A percentile compares a stretch with the other conserved stretches of the same genome.
Evolutionary conservation across 2,113 vertebrate species (phyloP).

Genomic region (Tursiops truncatus): DNA sequence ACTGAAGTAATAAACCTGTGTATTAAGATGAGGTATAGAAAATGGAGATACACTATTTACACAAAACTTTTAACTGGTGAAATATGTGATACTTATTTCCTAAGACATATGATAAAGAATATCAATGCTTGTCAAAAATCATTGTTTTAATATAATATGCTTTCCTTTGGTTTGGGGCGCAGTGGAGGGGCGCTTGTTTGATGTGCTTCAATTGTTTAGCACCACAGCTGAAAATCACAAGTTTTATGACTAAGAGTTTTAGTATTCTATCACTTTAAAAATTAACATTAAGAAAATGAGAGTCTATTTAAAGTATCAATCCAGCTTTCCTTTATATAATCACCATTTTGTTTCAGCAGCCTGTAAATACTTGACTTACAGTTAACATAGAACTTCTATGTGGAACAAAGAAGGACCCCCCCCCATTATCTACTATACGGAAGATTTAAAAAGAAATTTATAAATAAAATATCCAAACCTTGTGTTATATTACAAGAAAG

Average conservation of each 20-base stretch:
- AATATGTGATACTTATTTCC: neutral
- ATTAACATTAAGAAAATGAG: neutral
- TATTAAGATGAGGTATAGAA: slow-evolving; percentile 42
- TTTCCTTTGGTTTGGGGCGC: neutral
- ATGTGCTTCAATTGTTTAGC: neutral
- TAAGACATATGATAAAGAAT: neutral
- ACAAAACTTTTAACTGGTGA: neutral
- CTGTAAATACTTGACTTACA: neutral
- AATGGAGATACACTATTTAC: neutral
- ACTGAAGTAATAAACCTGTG: slow-evolving; percentile 68
- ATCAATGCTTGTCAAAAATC: neutral
- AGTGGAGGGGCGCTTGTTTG: rapidly evolving
- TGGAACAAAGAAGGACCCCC: neutral
- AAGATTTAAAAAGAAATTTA: neutral
- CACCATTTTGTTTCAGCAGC: neutral
- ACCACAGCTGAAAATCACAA: neutral
- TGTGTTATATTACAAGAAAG: neutral
- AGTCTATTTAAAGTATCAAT: neutral
- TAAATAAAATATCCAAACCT: neutral
- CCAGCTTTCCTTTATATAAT: neutral
- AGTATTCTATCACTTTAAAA: slow-evolving; percentile 11
- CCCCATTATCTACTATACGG: neutral
- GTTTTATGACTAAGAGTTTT: neutral
- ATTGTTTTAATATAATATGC: neutral
- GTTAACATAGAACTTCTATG: neutral